A percentile compares a stretch with the other conserved stretches of the same genome.
phyloP scores from a whole-genome alignment of 1,140 invertebrate species.

The Brachionus manjavacas region DNA sequence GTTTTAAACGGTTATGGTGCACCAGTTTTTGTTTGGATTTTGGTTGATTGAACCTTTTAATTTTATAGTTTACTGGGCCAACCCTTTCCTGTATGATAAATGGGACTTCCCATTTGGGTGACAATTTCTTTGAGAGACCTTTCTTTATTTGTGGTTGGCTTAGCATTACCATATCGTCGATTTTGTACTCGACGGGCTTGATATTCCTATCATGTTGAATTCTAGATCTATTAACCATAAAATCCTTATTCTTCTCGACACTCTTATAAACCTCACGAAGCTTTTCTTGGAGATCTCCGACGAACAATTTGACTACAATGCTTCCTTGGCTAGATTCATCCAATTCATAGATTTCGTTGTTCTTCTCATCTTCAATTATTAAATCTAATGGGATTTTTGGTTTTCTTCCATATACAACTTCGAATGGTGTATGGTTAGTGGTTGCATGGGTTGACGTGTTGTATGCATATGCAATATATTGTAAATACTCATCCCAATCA shows the following conservation, averaged over 20 bases:
- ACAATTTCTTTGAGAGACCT: background rate
- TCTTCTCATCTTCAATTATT: background rate
- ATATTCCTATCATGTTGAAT: background rate
- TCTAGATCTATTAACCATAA: background rate
- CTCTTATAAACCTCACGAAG: background rate
- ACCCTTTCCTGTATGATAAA: background rate
- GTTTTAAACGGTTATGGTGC: too few species aligned
- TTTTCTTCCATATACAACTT: background rate
- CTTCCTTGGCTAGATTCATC: background rate
- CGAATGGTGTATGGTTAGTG: background rate
- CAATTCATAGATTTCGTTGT: background rate
- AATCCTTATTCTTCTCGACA: background rate
- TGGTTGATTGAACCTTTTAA: background rate
- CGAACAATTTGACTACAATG: too few species aligned
- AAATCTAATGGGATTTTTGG: background rate
- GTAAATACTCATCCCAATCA: conserved; percentile 18
- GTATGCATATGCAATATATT: background rate
- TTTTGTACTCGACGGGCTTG: background rate
- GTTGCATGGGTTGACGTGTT: background rate
- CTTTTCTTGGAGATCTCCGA: background rate
- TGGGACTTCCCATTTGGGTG: too few species aligned
- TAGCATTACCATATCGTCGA: background rate
- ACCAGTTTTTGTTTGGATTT: background rate
- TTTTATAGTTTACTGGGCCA: background rate
- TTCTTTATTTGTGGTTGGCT: background rate